Evolutionary conservation across 92 coral and sea anemone genomes (phyloP), one percentile per base, ranked within the genome.

Genomic region (Heliopora coerulea): DNA sequence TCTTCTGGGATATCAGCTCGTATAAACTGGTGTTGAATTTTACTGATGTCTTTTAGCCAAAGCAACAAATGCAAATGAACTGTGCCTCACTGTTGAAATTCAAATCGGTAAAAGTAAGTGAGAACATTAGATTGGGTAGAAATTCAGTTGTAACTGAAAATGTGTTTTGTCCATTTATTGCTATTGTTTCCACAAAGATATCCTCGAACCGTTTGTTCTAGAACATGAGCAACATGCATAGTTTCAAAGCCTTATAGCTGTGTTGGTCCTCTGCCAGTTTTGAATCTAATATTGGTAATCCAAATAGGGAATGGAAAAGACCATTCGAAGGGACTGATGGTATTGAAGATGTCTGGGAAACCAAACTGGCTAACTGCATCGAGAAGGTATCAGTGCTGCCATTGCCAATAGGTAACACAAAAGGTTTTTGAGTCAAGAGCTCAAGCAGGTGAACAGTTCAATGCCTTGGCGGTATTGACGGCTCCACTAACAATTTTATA

Each of bases 291-390:
- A 0, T 42, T 49, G 0, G 44, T 18, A 11, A 79, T 15, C 85
- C 87, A 89, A 0, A 8, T 9, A 9, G 86, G 84, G 32, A 62
- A 79, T 3, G 90, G 88, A 49, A 89, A 86, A 8, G 83, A 59
- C 89, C 89, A 88, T 48, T 88, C 96, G 41, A 28, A 88, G 13
- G 88, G 89, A 3, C 76, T 82, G 0, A 88, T 42, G 1, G 88
- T 89, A 0, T 83, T 37, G 37, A 83, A 88, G 6, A 82, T 33
- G 63, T 32, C 49, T 1, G 96, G 96, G 9, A 10, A 21, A 1
- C 88, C 88, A 41, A 86, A 83, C 27, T 83, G 90, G 0, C n/a
- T 6, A 0, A 89, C 87, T 0, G 90, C 90, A 74, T 89, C 96
- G 8, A 84, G 59, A 0, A 88, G 62, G 8, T 63, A 61, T 0